phyloP scores from a whole-genome alignment of 2,888 invertebrate species.

The Teinopalpus imperialis region DNA sequence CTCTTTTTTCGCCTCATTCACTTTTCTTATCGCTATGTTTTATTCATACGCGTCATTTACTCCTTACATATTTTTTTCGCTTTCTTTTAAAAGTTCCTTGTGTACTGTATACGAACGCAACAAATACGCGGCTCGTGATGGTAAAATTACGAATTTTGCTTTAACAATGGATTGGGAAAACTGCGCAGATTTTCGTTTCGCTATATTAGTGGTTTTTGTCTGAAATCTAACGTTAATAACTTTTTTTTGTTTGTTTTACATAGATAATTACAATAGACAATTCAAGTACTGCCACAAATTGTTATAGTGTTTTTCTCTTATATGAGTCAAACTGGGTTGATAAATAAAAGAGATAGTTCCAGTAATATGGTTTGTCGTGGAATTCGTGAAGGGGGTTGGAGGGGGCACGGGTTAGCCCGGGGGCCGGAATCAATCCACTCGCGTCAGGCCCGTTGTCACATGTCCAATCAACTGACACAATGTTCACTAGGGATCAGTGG shows the following conservation, averaged over 20 bases:
- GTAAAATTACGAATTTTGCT: too few relatives aligned
- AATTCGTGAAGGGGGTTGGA: conserved; percentile 40
- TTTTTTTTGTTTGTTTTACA: too few relatives aligned
- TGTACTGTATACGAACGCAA: too few relatives aligned
- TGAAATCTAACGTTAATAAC: too few relatives aligned
- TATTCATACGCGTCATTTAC: conserved; percentile 33
- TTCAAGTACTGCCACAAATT: too few relatives aligned
- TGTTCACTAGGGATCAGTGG: conserved; percentile 68
- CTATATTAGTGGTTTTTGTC: too few relatives aligned
- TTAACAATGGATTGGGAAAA: too few relatives aligned
- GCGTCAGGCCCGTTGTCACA: conserved; percentile 63
- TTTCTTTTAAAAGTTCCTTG: conserved; percentile 1
- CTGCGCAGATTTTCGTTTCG: too few relatives aligned
- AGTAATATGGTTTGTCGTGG: conserved; percentile 69
- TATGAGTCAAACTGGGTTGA: conserved; percentile 56
- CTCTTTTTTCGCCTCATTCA: conserved; percentile 31
- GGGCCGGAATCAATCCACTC: conserved; percentile 74
- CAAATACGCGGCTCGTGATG: too few relatives aligned
- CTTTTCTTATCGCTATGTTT: conserved; percentile 30
- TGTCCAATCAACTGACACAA: conserved; percentile 75
- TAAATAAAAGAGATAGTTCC: conserved; percentile 61
- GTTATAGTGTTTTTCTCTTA: too few relatives aligned
- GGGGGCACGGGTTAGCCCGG: conserved; percentile 32
- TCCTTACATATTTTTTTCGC: conserved; percentile 24
- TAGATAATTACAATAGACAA: too few relatives aligned